Conservation (phyloP, 2,113 vertebrate species). For the Alexandromys fortis region DNA sequence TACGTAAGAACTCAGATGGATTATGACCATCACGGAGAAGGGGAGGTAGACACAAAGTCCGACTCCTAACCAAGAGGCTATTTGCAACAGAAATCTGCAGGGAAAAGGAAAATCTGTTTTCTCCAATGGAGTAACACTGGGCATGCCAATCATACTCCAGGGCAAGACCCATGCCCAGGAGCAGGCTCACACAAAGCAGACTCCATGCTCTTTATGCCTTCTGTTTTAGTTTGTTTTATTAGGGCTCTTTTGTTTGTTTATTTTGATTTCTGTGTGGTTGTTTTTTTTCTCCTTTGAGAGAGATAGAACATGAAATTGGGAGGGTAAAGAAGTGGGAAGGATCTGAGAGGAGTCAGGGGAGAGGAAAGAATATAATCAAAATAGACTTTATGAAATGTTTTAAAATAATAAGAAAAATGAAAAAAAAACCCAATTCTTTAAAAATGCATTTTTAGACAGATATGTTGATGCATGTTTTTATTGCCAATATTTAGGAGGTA, state of each 20-base stretch:
- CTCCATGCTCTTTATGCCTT: neutral
- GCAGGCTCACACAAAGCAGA: neutral
- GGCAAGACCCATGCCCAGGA: neutral
- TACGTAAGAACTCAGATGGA: neutral
- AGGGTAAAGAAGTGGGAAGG: neutral
- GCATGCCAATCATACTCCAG: neutral
- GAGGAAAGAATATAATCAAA: neutral
- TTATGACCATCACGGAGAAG: neutral
- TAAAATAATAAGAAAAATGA: neutral
- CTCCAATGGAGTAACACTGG: neutral
- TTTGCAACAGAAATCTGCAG: too few species aligned
- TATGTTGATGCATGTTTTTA: neutral
- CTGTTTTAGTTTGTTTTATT: neutral
- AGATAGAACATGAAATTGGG: neutral
- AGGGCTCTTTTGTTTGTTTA: neutral
- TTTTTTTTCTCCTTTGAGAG: neutral
- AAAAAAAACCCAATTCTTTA: neutral
- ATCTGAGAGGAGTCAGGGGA: neutral
- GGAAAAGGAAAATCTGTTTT: too few species aligned
- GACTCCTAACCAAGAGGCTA: too few species aligned
- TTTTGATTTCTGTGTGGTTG: neutral
- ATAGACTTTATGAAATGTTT: neutral
- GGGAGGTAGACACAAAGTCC: neutral
- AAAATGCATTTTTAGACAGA: neutral
- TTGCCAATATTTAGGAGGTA: neutral